Percentiles rank a stretch among this genome's conserved stretches.
phyloP scores from a whole-genome alignment of 2,113 vertebrate species.

The Nesogale talazaci region DNA sequence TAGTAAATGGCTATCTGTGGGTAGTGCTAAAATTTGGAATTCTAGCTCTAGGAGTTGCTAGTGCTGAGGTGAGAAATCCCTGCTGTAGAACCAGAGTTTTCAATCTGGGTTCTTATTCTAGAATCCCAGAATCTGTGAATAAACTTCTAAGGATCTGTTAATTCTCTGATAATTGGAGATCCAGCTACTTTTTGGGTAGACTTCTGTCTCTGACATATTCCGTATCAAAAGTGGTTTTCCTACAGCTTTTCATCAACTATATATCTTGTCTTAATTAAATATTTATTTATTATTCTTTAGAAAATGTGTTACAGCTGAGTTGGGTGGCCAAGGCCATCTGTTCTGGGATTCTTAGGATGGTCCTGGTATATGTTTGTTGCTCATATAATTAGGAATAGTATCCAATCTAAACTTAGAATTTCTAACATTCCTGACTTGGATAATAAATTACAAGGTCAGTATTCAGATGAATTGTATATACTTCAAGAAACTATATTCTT shows the following conservation, averaged over 20 bases:
- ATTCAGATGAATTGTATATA: neutral
- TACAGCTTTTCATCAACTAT: neutral
- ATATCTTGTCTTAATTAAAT: neutral
- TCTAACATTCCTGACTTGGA: neutral
- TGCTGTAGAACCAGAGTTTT: neutral
- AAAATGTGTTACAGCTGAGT: neutral
- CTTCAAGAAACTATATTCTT: neutral
- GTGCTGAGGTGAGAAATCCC: neutral
- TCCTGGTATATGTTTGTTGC: neutral
- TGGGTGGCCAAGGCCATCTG: neutral
- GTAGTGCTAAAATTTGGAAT: too few species aligned
- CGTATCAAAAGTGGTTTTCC: neutral
- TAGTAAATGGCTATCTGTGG: neutral
- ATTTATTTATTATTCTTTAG: neutral
- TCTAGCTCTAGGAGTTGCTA: neutral
- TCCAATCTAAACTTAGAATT: too few species aligned
- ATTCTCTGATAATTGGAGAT: neutral
- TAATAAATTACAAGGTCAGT: neutral
- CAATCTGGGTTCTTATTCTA: neutral
- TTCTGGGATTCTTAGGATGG: neutral
- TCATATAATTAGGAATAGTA: neutral
- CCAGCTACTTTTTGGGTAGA: neutral
- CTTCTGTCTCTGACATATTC: neutral
- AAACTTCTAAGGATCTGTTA: neutral
- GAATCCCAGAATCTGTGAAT: neutral